phyloP scores from a whole-genome alignment of 2,113 vertebrate genomes.

The Lethenteron reissneri region DNA sequence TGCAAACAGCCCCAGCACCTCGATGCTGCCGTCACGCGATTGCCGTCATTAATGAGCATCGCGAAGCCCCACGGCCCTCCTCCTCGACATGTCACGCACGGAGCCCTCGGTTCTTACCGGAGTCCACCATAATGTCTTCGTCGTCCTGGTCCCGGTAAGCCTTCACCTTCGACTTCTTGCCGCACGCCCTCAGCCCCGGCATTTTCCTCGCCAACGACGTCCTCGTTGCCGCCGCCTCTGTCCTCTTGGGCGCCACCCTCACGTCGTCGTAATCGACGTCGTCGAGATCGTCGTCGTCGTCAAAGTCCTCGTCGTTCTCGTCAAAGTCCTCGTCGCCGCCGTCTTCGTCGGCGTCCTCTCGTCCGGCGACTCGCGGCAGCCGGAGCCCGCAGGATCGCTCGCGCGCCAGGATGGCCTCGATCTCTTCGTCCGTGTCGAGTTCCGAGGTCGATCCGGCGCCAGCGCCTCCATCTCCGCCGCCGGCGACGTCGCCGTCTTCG shows the following conservation, averaged over 20 bases:
- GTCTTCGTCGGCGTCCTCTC: neutral
- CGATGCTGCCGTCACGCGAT: too few relatives aligned
- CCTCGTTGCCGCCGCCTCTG: neutral
- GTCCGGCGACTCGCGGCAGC: neutral
- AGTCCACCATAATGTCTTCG: slow-evolving; percentile 2
- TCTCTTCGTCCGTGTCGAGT: slow-evolving; percentile 1
- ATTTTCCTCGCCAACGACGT: neutral
- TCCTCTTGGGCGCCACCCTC: neutral
- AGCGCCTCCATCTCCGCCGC: neutral
- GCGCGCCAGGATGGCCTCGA: slow-evolving; percentile 4
- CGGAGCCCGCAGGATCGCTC: neutral
- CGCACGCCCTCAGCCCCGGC: neutral
- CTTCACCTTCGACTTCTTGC: neutral
- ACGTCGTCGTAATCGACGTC: neutral
- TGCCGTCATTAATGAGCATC: too few relatives aligned
- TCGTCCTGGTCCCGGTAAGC: neutral
- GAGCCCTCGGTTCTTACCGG: neutral
- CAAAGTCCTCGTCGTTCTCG: neutral
- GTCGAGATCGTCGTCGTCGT: neutral
- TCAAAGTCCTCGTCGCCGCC: neutral
- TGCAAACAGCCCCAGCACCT: too few relatives aligned
- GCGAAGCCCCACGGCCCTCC: too few relatives aligned
- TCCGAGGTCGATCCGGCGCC: neutral
- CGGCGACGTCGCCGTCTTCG: neutral
- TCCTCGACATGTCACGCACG: too few relatives aligned